Conservation (phyloP, 2,797 vertebrate genomes). For the Pteronotus mesoamericanus region DNA sequence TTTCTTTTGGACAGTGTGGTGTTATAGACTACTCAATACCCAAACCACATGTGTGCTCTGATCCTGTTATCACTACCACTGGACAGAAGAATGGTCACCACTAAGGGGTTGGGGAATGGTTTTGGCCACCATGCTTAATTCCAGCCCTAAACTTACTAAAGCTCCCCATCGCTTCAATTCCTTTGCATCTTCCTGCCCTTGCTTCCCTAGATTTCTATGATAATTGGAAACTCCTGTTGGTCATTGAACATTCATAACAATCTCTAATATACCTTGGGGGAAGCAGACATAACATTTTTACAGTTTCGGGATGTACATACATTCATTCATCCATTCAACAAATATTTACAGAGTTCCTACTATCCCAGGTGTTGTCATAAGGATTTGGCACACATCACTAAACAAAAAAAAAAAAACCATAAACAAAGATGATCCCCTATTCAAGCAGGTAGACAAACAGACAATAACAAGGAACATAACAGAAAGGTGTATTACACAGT, state of each 20-base stretch:
- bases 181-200: background rate
- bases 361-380: background rate
- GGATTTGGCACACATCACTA: background rate
- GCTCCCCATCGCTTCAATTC: background rate
- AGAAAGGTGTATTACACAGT: background rate
- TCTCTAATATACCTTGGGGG: background rate
- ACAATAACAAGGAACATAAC: background rate
- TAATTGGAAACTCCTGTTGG: background rate
- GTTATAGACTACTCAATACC: background rate
- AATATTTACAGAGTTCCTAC: background rate
- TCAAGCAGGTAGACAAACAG: background rate
- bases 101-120: background rate
- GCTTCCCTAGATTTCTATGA: background rate
- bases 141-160: background rate
- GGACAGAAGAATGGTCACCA: background rate
- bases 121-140: background rate
- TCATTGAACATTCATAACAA: background rate
- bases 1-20: background rate
- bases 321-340: background rate
- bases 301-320: background rate
- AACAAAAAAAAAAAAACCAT: background rate
- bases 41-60: background rate
- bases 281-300: background rate
- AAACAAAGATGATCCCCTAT: background rate
- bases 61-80: background rate